Percentiles rank a stretch among this genome's conserved stretches.
Evolutionary conservation across 2,797 vertebrate species (phyloP).

Genomic region (Sphenodon punctatus): DNA sequence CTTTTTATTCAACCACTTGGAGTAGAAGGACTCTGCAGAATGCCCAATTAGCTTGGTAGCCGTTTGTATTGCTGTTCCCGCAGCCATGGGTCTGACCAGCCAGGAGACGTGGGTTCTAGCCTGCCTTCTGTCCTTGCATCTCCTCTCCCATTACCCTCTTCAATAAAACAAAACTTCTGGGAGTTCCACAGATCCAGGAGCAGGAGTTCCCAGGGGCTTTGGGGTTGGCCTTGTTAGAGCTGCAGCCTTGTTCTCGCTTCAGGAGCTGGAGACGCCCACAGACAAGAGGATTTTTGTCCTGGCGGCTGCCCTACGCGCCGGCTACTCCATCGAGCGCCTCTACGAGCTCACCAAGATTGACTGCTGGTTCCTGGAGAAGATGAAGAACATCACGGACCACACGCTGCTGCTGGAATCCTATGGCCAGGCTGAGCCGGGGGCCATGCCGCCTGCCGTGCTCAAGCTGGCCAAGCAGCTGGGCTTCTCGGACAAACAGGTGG

Average conservation of each 20-base stretch:
- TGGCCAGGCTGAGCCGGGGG: slow-evolving; percentile 73
- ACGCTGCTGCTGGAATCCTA: slow-evolving; percentile 83
- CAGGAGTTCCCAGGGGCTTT: too few relatives aligned
- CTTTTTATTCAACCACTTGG: too few relatives aligned
- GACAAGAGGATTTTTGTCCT: slow-evolving; percentile 97
- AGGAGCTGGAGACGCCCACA: slow-evolving; percentile 95
- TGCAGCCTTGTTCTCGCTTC: neutral
- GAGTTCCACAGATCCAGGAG: too few relatives aligned
- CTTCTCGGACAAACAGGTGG: slow-evolving; percentile 98
- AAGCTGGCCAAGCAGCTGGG: slow-evolving; percentile 92
- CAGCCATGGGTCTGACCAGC: too few relatives aligned
- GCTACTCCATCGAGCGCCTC: slow-evolving; percentile 90
- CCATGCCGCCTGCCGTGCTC: slow-evolving; percentile 83
- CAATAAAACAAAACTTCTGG: too few relatives aligned
- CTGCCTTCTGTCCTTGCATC: too few relatives aligned
- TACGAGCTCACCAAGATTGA: slow-evolving; percentile 95
- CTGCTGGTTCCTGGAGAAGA: slow-evolving; percentile 96
- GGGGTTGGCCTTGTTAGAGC: neutral
- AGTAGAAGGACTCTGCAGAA: too few relatives aligned
- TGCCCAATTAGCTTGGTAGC: too few relatives aligned
- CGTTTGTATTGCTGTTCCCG: too few relatives aligned
- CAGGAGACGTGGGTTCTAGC: too few relatives aligned
- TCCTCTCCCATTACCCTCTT: too few relatives aligned
- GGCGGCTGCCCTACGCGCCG: slow-evolving; percentile 85
- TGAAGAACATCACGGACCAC: slow-evolving; percentile 93